Base-by-base conservation (phyloP, 2,888 invertebrate species). In the Ganaspis brasiliensis region DNA sequence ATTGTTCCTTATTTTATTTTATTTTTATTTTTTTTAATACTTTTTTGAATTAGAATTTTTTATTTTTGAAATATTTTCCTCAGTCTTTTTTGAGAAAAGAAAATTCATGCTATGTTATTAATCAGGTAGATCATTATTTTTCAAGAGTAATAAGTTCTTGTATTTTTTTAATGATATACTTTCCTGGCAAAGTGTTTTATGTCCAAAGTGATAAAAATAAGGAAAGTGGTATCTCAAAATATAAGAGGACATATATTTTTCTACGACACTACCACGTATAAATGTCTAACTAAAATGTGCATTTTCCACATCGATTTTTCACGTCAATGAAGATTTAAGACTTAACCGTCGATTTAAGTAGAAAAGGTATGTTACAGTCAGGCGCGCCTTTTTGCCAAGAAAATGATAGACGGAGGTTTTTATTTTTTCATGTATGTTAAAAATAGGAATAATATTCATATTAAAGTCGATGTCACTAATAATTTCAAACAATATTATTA, bases 291-390 rank as follows among this genome's bases (percentile, higher is more conserved):
- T 49, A 49, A 49, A 49, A 49, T 49, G 49, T 49, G 49, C 49
- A 49, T 49, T 49, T 49, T 49, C 49, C 16, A 49, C 19, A n/a
- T 49, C 49, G 49, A 49, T 49, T 49, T 49, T 49, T 49, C 49
- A 49, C 16, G 49, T 49, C 49, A 49, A 49, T 49, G 49, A 49
- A 49, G 49, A 49, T 49, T 49, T 49, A 49, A 49, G 49, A 16
- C 49, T n/a, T 49, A 49, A 16, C 49, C 49, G 49, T n/a, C 49
- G 49, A n/a, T 49, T 16, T 49, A 49, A 49, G 49, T 49, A 49
- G 49, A 49, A 49, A 49, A 49, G n/a, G 16, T n/a, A 5, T n/a
- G 49, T 49, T 49, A 49, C n/a, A 49, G 49, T 49, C 49, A 49
- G 49, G n/a, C 49, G 16, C 3, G 49, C n/a, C 16, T n/a, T 49